These are phyloP conservation scores for Spatula clypeata DNA, from an alignment of 2,797 vertebrate genomes.

Conservation along the genomic window DNA sequence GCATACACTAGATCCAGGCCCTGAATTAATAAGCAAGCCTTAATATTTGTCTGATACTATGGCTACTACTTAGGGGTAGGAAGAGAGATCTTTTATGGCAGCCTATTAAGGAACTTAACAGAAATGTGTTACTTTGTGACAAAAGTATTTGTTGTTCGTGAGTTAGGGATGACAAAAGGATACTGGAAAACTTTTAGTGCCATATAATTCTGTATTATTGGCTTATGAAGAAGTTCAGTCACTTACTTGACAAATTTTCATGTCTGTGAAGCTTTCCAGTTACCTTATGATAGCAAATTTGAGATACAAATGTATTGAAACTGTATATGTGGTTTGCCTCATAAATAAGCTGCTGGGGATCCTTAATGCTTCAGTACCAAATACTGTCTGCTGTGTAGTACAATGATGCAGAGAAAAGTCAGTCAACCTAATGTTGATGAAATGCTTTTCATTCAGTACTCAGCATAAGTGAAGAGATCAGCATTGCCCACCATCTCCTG, in stretches of 20 bases:
- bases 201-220: neutral
- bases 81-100: neutral
- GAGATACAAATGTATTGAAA: neutral
- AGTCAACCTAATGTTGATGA: neutral
- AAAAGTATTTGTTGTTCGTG: neutral
- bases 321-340: neutral
- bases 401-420: fast-evolving
- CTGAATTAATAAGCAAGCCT: neutral
- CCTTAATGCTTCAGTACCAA: neutral
- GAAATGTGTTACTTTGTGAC: neutral
- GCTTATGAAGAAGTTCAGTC: neutral
- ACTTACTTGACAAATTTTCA: neutral
- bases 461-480: neutral
- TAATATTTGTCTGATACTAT: neutral
- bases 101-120: neutral
- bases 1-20: neutral
- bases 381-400: neutral
- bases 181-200: neutral
- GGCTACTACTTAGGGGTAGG: neutral
- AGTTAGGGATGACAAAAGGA: neutral
- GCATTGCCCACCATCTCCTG: fast-evolving
- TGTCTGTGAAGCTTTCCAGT: neutral
- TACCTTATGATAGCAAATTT: neutral
- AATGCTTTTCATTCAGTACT: neutral
- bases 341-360: neutral